Percentiles rank a stretch among this genome's conserved stretches.
These are phyloP conservation scores for Brachypodius melanocephalos DNA, from an alignment of 2,113 vertebrate genomes.

Conservation along the genomic window DNA sequence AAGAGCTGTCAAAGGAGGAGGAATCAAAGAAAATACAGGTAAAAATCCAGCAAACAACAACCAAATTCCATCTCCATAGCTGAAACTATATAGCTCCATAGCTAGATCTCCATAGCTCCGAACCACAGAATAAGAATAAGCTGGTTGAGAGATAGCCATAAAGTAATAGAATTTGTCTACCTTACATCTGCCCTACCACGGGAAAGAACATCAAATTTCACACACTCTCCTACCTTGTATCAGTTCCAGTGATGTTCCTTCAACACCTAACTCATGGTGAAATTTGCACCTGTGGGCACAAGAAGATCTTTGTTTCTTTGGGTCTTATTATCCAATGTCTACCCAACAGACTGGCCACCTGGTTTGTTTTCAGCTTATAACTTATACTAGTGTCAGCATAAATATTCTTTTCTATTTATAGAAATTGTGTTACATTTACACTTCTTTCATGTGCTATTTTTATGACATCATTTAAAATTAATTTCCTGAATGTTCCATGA, in stretches of 20 bases:
- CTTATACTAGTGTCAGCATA: background rate
- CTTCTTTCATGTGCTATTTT: slow-evolving; percentile 28
- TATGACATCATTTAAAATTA: slow-evolving; percentile 14
- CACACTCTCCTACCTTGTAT: background rate
- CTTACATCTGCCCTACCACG: background rate
- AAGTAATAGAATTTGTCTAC: background rate
- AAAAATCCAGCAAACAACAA: background rate
- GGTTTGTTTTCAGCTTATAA: background rate
- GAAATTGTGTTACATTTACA: background rate
- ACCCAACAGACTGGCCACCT: background rate
- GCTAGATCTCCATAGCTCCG: background rate
- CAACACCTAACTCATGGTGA: rapidly evolving
- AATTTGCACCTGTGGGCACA: background rate
- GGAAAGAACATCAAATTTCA: background rate
- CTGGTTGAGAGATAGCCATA: background rate
- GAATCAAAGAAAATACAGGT: background rate
- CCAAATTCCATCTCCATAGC: background rate
- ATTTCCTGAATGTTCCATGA: slow-evolving; percentile 17
- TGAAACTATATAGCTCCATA: background rate
- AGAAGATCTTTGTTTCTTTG: background rate
- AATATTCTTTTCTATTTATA: background rate
- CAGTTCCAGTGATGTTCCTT: background rate
- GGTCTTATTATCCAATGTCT: background rate
- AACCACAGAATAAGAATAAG: background rate
- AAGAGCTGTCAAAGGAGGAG: background rate